phyloP scores from a whole-genome alignment of 2,113 vertebrate genomes.

The Chionomys nivalis region DNA sequence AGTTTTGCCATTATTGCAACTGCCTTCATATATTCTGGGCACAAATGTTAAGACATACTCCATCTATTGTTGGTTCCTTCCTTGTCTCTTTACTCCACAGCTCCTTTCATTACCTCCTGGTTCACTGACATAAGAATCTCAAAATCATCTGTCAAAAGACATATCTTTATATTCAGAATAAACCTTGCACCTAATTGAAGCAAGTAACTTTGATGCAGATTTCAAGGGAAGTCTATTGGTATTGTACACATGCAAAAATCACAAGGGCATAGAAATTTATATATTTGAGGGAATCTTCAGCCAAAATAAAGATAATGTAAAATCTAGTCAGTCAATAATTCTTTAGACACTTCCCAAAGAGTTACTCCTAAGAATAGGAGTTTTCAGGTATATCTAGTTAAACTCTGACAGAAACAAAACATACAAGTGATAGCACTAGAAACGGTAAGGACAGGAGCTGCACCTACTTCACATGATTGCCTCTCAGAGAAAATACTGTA shows the following conservation, averaged over 20 bases:
- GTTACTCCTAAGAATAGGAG: not conserved
- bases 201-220: not conserved
- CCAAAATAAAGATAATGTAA: not conserved
- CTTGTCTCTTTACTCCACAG: not conserved
- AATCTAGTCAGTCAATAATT: not conserved
- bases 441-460: not conserved
- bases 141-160: not conserved
- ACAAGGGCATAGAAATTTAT: not conserved
- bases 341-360: not conserved
- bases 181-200: not conserved
- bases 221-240: not conserved
- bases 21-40: not conserved
- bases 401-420: not conserved
- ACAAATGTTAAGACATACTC: not conserved
- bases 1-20: not conserved
- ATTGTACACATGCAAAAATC: not conserved
- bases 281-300: not conserved
- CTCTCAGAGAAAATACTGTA: not conserved
- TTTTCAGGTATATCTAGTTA: not conserved
- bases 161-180: not conserved
- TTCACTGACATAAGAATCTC: not conserved
- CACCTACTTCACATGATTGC: not conserved
- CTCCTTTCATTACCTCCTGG: not conserved
- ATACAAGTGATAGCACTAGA: not conserved
- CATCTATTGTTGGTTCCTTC: not conserved